These are phyloP conservation scores for Chrysina gloriosa DNA, from an alignment of 2,888 invertebrate genomes.

Conservation along the genomic window DNA sequence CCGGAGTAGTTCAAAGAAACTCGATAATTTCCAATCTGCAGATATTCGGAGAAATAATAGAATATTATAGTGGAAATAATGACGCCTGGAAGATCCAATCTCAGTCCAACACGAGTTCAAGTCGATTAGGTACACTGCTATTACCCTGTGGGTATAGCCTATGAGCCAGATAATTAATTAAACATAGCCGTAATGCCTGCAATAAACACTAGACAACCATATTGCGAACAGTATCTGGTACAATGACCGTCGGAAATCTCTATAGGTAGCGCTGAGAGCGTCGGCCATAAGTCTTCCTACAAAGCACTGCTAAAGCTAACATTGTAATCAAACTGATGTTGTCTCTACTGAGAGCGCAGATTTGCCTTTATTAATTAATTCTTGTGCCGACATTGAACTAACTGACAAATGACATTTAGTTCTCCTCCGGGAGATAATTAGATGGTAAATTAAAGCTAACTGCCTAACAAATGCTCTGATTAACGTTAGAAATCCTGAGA, in stretches of 20 bases:
- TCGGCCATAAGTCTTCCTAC: background rate
- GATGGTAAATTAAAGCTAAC: too few relatives aligned
- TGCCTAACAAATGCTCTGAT: too few relatives aligned
- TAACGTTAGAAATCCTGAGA: too few relatives aligned
- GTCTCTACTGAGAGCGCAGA: background rate
- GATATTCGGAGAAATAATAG: constrained; percentile 25
- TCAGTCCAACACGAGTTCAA: constrained; percentile 6
- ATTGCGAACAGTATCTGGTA: background rate
- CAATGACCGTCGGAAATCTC: background rate
- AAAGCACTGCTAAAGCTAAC: background rate
- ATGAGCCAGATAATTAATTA: constrained; percentile 28
- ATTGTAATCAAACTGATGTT: background rate
- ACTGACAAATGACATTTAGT: too few relatives aligned
- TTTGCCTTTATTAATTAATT: constrained; percentile 7
- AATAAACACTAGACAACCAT: constrained; percentile 3
- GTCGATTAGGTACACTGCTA: constrained; percentile 16
- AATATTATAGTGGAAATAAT: constrained; percentile 25
- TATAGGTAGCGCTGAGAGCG: background rate
- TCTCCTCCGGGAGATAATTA: too few relatives aligned
- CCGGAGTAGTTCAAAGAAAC: constrained; percentile 21
- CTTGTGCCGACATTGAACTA: background rate
- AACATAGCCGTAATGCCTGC: constrained; percentile 22
- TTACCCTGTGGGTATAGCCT: background rate
- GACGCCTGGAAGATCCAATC: constrained; percentile 11
- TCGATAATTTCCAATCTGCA: constrained; percentile 18